A percentile compares a stretch with the other conserved stretches of the same genome.
Evolutionary conservation across 2,797 vertebrate species (phyloP).

Genomic region (Ambastaia sidthimunki): DNA sequence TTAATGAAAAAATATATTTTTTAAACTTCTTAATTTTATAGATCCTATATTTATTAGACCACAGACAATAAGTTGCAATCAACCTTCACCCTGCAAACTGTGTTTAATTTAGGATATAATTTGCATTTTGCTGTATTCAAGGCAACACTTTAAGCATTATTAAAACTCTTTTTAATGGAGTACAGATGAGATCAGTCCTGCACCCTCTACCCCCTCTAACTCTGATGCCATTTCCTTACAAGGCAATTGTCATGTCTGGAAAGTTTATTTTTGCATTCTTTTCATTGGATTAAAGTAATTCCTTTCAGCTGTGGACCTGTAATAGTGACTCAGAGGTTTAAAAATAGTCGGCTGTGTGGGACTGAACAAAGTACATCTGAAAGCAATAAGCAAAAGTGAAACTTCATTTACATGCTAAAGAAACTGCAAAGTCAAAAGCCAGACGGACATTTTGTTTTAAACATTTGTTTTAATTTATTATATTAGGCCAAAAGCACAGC

Average conservation of each 20-base stretch:
- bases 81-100: background rate
- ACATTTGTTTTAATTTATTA: background rate
- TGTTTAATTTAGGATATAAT: background rate
- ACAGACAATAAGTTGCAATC: background rate
- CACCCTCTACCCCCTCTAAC: conserved; percentile 18
- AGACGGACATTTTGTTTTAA: background rate
- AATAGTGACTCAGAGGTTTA: conserved; percentile 60
- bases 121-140: background rate
- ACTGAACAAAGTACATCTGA: conserved; percentile 42
- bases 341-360: conserved; percentile 65
- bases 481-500: background rate
- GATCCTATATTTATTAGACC: background rate
- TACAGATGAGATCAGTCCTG: background rate
- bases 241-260: conserved; percentile 67
- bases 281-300: conserved; percentile 70
- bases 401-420: conserved; percentile 1
- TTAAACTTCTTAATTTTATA: background rate
- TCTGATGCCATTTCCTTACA: conserved; percentile 66
- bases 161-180: background rate
- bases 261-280: conserved; percentile 70
- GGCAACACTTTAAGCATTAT: background rate
- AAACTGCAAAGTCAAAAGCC: background rate
- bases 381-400: conserved; percentile 34
- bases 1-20: background rate
- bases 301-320: conserved; percentile 64